A percentile compares a stretch with the other conserved stretches of the same genome.
Evolutionary conservation across 2,797 vertebrate genomes (phyloP).

Genomic region (Xenentodon cancila): DNA sequence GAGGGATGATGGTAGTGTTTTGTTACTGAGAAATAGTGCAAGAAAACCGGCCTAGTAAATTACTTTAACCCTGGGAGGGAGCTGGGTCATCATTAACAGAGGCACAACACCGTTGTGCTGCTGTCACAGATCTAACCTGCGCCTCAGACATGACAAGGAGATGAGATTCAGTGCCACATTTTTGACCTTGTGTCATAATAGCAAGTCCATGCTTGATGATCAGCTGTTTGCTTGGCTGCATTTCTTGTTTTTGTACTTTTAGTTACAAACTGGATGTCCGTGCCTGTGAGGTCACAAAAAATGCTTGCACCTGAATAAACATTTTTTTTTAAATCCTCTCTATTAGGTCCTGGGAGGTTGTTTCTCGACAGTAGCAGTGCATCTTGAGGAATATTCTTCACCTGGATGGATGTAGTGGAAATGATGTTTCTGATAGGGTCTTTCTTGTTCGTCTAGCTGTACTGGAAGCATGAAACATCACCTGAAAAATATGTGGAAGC

Average conservation of each 20-base stretch:
- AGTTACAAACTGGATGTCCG: constrained; percentile 31
- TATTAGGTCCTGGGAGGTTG: too few relatives aligned
- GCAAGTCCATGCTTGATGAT: constrained; percentile 9
- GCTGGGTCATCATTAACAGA: constrained; percentile 65
- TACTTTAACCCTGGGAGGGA: constrained; percentile 69
- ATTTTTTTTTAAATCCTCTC: too few relatives aligned
- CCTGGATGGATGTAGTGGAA: too few relatives aligned
- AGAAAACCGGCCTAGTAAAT: constrained; percentile 58
- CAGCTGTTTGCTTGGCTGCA: constrained; percentile 18
- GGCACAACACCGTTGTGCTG: constrained; percentile 20
- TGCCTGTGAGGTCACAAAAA: constrained; percentile 17
- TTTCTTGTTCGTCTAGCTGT: too few relatives aligned
- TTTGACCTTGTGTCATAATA: constrained; percentile 48
- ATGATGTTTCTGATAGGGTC: too few relatives aligned
- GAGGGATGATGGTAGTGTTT: constrained; percentile 68
- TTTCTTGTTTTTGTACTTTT: constrained; percentile 39
- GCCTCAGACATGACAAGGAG: constrained; percentile 62
- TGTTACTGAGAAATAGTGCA: constrained; percentile 56
- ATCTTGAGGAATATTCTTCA: too few relatives aligned
- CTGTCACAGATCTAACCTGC: constrained; percentile 53
- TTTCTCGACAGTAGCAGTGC: too few relatives aligned
- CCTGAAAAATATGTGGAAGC: too few relatives aligned
- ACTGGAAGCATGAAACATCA: too few relatives aligned
- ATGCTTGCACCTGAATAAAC: background rate
- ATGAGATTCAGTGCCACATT: constrained; percentile 25